Evolutionary conservation across 2,888 invertebrate genomes (phyloP).

Genomic region (Archips xylosteana): DNA sequence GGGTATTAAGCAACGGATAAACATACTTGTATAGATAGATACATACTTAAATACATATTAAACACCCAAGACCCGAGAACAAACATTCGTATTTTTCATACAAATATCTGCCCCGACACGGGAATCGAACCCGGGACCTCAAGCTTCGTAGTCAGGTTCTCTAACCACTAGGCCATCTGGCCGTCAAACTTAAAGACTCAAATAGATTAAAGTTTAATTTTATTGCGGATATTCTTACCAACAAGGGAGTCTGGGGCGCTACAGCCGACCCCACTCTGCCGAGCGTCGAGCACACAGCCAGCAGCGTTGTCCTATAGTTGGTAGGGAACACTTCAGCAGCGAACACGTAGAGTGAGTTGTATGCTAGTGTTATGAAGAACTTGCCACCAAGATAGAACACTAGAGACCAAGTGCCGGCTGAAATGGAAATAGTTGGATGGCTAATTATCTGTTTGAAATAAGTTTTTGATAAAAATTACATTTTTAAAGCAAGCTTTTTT

Average conservation of each 20-base stretch:
- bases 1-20: too few species aligned
- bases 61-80: too few species aligned
- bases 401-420: constrained; percentile 83
- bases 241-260: constrained; percentile 88
- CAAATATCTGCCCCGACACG: too few species aligned
- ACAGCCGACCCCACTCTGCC: constrained; percentile 88
- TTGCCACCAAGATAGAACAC: constrained; percentile 87
- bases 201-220: not conserved
- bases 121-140: too few species aligned
- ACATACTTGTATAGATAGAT: too few species aligned
- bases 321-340: constrained; percentile 90
- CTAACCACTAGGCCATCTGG: too few species aligned
- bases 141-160: too few species aligned
- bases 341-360: constrained; percentile 88
- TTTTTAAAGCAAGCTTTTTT: too few species aligned
- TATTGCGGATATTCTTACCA: constrained; percentile 75
- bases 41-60: too few species aligned
- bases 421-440: not conserved
- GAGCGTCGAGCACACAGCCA: constrained; percentile 89
- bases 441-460: not conserved
- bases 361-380: constrained; percentile 88
- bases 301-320: constrained; percentile 86
- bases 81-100: too few species aligned
- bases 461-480: too few species aligned
- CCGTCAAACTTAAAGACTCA: not conserved